Conservation (phyloP, 2,888 invertebrate species). For the Sarcophaga rosellei region DNA sequence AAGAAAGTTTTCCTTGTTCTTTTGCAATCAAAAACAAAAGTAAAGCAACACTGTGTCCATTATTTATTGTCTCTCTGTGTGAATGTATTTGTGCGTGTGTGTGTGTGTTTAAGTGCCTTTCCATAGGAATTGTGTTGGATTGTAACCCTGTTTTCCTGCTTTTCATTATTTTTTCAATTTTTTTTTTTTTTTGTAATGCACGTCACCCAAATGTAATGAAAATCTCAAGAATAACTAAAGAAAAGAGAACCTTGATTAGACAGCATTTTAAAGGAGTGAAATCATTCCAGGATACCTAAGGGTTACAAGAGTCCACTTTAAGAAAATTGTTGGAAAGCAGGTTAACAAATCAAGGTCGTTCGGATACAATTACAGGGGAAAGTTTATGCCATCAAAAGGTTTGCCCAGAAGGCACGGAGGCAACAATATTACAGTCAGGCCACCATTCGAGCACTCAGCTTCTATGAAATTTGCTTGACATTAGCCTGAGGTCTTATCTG, state of each 20-base stretch:
- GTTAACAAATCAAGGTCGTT: too few relatives aligned
- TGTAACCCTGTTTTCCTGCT: slow-evolving; percentile 41
- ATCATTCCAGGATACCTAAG: too few relatives aligned
- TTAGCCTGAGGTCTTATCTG: too few relatives aligned
- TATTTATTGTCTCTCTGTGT: background rate
- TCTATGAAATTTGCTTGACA: too few relatives aligned
- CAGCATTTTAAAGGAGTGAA: background rate
- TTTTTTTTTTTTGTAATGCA: background rate
- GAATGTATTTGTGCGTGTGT: background rate
- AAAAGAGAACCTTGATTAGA: slow-evolving; percentile 19
- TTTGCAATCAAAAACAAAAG: slow-evolving; percentile 8
- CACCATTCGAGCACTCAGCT: too few relatives aligned
- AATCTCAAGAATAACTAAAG: slow-evolving; percentile 32
- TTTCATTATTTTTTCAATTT: background rate
- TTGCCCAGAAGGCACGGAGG: too few relatives aligned
- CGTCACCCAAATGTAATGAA: slow-evolving; percentile 64
- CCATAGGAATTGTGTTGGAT: background rate
- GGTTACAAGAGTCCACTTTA: too few relatives aligned
- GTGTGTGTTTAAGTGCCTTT: background rate
- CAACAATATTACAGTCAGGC: too few relatives aligned
- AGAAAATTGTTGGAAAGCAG: too few relatives aligned
- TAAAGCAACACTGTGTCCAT: slow-evolving; percentile 41
- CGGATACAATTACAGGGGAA: too few relatives aligned
- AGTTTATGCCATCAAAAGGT: too few relatives aligned
- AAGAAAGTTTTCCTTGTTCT: background rate